Evolutionary conservation across 2,113 vertebrate genomes (phyloP).

Genomic region (Bufo bufo): DNA sequence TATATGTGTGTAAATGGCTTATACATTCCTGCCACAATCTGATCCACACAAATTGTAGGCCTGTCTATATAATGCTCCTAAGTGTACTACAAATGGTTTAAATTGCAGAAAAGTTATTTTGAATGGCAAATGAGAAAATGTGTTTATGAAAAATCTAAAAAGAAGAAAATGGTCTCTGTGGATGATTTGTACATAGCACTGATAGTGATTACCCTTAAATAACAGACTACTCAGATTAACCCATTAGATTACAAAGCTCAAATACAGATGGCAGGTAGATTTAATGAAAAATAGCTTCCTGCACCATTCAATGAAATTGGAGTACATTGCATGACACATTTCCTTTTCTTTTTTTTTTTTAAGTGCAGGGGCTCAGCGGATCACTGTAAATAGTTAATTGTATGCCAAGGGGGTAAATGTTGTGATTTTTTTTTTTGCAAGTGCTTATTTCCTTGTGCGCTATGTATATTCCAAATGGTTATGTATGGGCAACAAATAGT

Average conservation of each 20-base stretch:
- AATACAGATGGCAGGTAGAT: neutral
- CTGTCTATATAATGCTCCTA: slow-evolving; percentile 2
- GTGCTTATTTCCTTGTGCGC: no score
- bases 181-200: neutral
- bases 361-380: no score
- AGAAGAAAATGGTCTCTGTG: slow-evolving; percentile 5
- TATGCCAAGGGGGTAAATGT: no score
- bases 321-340: neutral
- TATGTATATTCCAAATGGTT: no score
- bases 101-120: slow-evolving; percentile 22
- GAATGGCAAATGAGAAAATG: slow-evolving; percentile 16
- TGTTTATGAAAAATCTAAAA: slow-evolving; percentile 16
- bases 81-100: slow-evolving; percentile 1
- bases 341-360: no score
- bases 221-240: neutral
- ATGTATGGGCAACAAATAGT: no score
- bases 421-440: no score
- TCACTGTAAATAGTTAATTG: no score
- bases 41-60: slow-evolving; percentile 7
- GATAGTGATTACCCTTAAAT: neutral
- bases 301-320: neutral
- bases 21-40: neutral
- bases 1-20: neutral
- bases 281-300: neutral
- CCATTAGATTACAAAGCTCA: neutral